Conservation (phyloP, 2,888 invertebrate genomes). For the Masnerella sp. region DNA sequence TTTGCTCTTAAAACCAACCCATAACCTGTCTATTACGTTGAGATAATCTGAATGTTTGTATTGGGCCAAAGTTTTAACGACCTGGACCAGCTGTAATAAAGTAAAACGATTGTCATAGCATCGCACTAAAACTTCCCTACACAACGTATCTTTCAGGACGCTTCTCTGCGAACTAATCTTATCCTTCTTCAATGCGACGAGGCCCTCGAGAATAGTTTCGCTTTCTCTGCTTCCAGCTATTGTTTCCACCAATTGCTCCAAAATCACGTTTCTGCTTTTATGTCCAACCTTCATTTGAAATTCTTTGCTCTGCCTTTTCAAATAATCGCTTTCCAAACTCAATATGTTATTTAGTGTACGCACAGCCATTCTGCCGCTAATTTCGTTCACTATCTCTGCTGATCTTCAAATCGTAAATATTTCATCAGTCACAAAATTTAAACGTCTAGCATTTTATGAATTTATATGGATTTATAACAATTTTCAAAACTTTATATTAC, state of each 20-base stretch:
- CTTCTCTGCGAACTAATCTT: slow-evolving; percentile 68
- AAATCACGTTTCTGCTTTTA: slow-evolving; percentile 70
- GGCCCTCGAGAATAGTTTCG: slow-evolving; percentile 75
- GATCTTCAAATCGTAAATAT: too few species aligned
- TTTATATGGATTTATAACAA: too few species aligned
- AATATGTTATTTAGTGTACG: slow-evolving; percentile 78
- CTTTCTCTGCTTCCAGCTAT: slow-evolving; percentile 76
- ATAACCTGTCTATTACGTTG: slow-evolving; percentile 82
- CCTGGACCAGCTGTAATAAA: slow-evolving; percentile 81
- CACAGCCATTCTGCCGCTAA: slow-evolving; percentile 74
- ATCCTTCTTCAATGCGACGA: slow-evolving; percentile 75
- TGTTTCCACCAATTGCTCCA: slow-evolving; percentile 78
- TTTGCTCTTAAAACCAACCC: slow-evolving; percentile 81
- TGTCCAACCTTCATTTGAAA: slow-evolving; percentile 59
- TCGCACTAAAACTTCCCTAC: slow-evolving; percentile 82
- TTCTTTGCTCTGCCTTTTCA: slow-evolving; percentile 22
- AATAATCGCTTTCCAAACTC: slow-evolving; percentile 74
- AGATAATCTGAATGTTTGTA: slow-evolving; percentile 79
- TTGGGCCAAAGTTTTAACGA: slow-evolving; percentile 79
- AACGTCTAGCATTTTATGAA: too few species aligned
- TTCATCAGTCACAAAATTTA: too few species aligned
- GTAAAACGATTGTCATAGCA: slow-evolving; percentile 81
- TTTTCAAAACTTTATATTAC: too few species aligned
- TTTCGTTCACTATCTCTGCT: too few species aligned
- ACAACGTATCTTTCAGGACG: slow-evolving; percentile 79